phyloP scores from a whole-genome alignment of 2,113 vertebrate species.

The Lontra canadensis region DNA sequence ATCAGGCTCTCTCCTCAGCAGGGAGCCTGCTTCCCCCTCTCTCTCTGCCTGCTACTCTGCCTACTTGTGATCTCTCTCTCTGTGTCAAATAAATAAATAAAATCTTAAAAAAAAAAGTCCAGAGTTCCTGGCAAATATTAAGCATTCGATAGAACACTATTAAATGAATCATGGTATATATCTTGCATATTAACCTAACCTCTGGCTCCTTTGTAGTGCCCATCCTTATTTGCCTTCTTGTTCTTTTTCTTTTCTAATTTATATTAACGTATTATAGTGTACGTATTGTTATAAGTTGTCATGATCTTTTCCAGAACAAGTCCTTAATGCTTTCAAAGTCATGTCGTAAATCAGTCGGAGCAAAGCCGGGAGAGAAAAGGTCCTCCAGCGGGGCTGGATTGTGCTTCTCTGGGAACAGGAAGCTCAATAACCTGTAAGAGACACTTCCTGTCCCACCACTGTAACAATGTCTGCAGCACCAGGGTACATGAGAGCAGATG shows the following conservation, averaged over 20 bases:
- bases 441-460: background rate
- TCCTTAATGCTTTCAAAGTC: background rate
- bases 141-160: background rate
- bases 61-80: too few relatives aligned
- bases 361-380: background rate
- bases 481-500: background rate
- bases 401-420: background rate
- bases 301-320: background rate
- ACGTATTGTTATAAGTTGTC: background rate
- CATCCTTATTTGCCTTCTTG: background rate
- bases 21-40: too few relatives aligned
- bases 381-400: background rate
- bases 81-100: too few relatives aligned
- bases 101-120: background rate
- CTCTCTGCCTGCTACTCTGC: too few relatives aligned
- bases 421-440: background rate
- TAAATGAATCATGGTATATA: background rate
- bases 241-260: background rate
- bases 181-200: background rate
- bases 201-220: background rate
- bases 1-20: too few relatives aligned
- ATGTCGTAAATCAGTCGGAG: background rate
- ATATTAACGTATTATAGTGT: background rate
- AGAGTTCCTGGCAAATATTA: background rate
- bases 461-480: background rate